Base-by-base conservation (phyloP, 2,888 invertebrate species). In the Rhagophthalmus giganteus region DNA sequence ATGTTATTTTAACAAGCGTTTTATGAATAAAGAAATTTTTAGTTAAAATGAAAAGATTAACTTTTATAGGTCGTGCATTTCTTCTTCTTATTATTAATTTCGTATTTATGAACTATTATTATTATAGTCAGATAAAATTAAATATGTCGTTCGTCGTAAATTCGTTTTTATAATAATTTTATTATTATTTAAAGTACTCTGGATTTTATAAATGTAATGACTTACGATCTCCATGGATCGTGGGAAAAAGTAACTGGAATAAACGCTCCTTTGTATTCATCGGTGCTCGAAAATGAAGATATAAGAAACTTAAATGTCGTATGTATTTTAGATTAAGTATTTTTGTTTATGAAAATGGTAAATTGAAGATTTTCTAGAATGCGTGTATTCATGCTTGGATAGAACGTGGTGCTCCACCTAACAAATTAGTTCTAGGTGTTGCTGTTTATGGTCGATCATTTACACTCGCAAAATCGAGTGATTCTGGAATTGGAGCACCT, bases 391-490 rank as follows among this genome's bases (percentile, higher is more conserved):
- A 74, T 15, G 76, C 76, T 52, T 84, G 81, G 81, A 55, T 82
- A 1, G 69, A 72, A 1, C 74, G 77, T 54, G 84, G 84, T 8
- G 82, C 81, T 1, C 75, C 79, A 1, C 72, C 79, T 1, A 72
- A 80, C 1, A 90, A 90, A 67, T 60, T 91, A 0, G 74, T 84
- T 0, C 55, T 90, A 0, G 90, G 90, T 0, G 71, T 89, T 16
- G 85, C 85, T 0, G 77, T 84, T 4, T 90, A 88, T 57, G 90
- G 88, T 0, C 79, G 83, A 38, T 78, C 83, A 0, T 91, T 85
- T 59, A 82, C 79, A 0, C 69, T 90, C 7, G 65, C 72, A 0
- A 67, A 80, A 55, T 59, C 75, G 6, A 65, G 57, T 0, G 61
- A 73, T 0, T 74, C 78, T 13, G 72, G 69, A 1, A 71, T 86